These are phyloP conservation scores for Aporophyla nigra DNA, from an alignment of 2,888 invertebrate species.

Conservation along the genomic window DNA sequence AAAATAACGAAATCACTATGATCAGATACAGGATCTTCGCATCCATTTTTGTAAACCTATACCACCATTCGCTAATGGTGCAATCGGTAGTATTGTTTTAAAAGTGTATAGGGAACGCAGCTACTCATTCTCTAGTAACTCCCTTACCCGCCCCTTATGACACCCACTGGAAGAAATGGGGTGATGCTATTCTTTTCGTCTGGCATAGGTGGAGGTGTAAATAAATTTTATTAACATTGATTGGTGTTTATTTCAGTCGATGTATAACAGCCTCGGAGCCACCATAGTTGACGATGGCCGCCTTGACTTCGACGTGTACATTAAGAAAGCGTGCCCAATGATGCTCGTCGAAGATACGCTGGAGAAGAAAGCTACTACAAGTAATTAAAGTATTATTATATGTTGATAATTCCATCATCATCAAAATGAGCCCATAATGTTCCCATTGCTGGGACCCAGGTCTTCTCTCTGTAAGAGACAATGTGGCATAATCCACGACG, in stretches of 20 bases:
- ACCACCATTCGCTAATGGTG: too few relatives aligned
- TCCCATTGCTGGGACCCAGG: too few relatives aligned
- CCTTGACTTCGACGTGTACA: conserved; percentile 94
- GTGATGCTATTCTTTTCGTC: too few relatives aligned
- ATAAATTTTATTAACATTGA: background rate
- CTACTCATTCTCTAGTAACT: too few relatives aligned
- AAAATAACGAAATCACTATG: background rate
- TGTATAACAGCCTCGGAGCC: conserved; percentile 97
- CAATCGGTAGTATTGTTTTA: too few relatives aligned
- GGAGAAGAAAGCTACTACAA: conserved; percentile 92
- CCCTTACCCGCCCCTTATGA: too few relatives aligned
- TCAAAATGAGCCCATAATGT: too few relatives aligned
- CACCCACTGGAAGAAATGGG: too few relatives aligned
- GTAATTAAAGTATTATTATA: conserved; percentile 74
- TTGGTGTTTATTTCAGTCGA: conserved; percentile 80
- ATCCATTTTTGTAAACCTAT: background rate
- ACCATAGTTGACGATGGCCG: conserved; percentile 93
- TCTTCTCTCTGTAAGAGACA: too few relatives aligned
- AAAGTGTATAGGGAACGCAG: too few relatives aligned
- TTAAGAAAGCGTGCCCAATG: conserved; percentile 94
- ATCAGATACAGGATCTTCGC: background rate
- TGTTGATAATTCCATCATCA: background rate
- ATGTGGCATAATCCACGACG: too few relatives aligned
- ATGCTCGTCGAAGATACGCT: conserved; percentile 92
- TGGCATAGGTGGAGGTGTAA: too few relatives aligned